A percentile compares a stretch with the other conserved stretches of the same genome.
Evolutionary conservation across 2,797 vertebrate species (phyloP).

Genomic region (Takifugu ocellatus): DNA sequence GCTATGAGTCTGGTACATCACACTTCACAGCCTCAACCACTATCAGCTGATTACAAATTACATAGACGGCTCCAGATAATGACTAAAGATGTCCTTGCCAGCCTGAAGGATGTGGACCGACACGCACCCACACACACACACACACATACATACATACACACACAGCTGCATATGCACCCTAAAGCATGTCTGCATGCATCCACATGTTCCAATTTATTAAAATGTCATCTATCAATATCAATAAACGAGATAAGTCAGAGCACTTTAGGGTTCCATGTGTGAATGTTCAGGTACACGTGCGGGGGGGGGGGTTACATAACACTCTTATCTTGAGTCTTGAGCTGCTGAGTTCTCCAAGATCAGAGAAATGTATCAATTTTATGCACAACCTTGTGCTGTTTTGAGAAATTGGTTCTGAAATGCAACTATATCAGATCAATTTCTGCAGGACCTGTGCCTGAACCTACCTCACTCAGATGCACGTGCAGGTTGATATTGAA

Average conservation of each 20-base stretch:
- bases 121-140: constrained; percentile 21
- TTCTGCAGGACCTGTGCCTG: too few relatives aligned
- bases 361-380: not conserved
- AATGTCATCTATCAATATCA: constrained; percentile 45
- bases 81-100: constrained; percentile 63
- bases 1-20: constrained; percentile 67
- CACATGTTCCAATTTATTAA: constrained; percentile 40
- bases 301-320: constrained; percentile 10
- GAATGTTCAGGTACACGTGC: constrained; percentile 12
- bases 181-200: not conserved
- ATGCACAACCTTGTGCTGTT: not conserved
- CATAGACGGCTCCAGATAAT: constrained; percentile 62
- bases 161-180: not conserved
- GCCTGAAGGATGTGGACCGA: constrained; percentile 39
- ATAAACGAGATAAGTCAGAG: constrained; percentile 41
- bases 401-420: too few relatives aligned
- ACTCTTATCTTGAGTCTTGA: constrained; percentile 24
- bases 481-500: too few relatives aligned
- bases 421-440: too few relatives aligned
- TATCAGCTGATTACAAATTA: constrained; percentile 74
- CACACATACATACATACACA: constrained; percentile 12
- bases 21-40: constrained; percentile 67
- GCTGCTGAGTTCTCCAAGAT: constrained; percentile 27
- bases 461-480: too few relatives aligned
- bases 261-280: constrained; percentile 20